Conservation (phyloP, 2,797 vertebrate species). For the Cirrhinus molitorella region DNA sequence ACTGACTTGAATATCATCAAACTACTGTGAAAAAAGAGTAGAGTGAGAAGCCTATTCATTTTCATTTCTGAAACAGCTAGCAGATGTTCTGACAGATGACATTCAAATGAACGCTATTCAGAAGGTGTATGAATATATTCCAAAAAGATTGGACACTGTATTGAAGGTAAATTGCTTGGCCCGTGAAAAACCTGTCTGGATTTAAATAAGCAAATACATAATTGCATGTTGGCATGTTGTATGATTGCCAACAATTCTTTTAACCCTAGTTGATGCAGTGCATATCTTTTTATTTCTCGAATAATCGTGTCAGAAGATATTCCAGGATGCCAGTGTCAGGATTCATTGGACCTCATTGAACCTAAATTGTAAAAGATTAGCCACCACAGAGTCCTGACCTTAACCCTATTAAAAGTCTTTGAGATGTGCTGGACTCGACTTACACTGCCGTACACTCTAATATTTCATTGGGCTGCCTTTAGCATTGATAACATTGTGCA, state of each 20-base stretch:
- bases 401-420: not conserved
- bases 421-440: not conserved
- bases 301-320: not conserved
- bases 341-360: not conserved
- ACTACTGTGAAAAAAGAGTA: not conserved
- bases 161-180: not conserved
- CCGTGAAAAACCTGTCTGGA: not conserved
- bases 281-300: not conserved
- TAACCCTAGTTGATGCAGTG: not conserved
- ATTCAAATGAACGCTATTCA: no score
- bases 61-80: no score
- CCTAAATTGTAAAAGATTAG: not conserved
- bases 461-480: not conserved
- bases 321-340: not conserved
- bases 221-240: no score
- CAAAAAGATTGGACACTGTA: no score
- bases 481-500: not conserved
- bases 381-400: not conserved
- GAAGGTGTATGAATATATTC: no score
- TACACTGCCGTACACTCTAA: not conserved
- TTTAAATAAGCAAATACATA: not conserved
- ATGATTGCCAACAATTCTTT: no score
- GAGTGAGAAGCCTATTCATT: no score
- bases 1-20: not conserved
- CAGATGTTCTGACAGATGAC: no score